Conservation (phyloP, 2,113 vertebrate genomes). For the Ictidomys tridecemlineatus region DNA sequence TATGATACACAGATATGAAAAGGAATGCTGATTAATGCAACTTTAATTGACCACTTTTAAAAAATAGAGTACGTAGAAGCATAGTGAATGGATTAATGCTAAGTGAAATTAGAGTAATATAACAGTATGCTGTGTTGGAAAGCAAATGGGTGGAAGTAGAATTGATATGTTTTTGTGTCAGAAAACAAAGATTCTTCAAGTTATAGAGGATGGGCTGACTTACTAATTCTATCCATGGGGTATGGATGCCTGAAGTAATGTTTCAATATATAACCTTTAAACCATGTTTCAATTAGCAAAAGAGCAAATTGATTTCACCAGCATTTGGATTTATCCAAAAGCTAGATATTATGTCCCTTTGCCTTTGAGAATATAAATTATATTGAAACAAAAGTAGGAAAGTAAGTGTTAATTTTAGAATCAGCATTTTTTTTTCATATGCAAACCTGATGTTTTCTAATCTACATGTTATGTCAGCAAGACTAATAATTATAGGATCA, state of each 20-base stretch:
- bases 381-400: not conserved
- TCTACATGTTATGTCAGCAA: too few species aligned
- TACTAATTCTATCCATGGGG: slow-evolving; percentile 60
- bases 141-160: not conserved
- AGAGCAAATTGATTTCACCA: slow-evolving; percentile 36
- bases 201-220: slow-evolving; percentile 19
- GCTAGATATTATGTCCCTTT: not conserved
- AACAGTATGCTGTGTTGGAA: not conserved
- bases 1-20: not conserved
- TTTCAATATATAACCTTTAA: slow-evolving; percentile 63
- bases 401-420: not conserved
- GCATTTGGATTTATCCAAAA: slow-evolving; percentile 33
- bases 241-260: slow-evolving; percentile 60
- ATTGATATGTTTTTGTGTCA: not conserved
- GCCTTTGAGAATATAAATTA: slow-evolving; percentile 31
- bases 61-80: not conserved
- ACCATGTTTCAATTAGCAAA: slow-evolving; percentile 40
- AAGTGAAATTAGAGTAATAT: not conserved
- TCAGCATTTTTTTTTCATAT: not conserved
- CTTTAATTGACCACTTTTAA: not conserved
- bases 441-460: not conserved
- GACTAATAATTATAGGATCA: too few species aligned
- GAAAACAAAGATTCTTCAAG: not conserved
- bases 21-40: not conserved
- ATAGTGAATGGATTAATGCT: not conserved